Conservation (phyloP, 2,888 invertebrate genomes). For the Drosophila rellima region DNA sequence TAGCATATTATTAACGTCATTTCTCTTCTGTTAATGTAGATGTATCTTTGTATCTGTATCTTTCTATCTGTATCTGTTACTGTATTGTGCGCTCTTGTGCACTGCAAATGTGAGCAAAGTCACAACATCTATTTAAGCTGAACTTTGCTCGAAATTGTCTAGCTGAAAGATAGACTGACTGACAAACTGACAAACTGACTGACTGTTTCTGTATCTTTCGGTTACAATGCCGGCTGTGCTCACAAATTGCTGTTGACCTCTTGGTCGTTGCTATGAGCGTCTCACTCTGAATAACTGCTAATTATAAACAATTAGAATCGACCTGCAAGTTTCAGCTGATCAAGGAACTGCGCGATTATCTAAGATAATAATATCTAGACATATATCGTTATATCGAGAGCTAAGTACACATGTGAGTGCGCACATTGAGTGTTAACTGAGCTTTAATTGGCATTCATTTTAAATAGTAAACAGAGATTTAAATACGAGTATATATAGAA, state of each 20-base stretch:
- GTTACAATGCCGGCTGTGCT: conserved; percentile 34
- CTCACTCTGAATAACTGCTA: conserved; percentile 30
- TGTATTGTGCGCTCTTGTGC: conserved; percentile 38
- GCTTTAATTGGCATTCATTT: conserved; percentile 18
- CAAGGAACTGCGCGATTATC: conserved; percentile 29
- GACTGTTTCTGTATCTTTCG: conserved; percentile 3
- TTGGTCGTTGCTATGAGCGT: conserved; percentile 41
- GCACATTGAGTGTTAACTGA: conserved; percentile 19
- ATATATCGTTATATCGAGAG: conserved; percentile 21
- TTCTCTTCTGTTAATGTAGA: conserved; percentile 12
- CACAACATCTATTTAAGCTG: conserved; percentile 63
- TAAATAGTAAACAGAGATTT: conserved; percentile 11
- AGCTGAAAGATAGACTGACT: conserved; percentile 11
- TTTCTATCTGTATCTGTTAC: conserved; percentile 4
- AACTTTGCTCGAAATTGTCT: conserved; percentile 70
- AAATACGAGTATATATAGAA: conserved; percentile 2
- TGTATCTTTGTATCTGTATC: conserved; percentile 20
- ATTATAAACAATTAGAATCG: conserved; percentile 46
- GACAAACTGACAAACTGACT: conserved; percentile 19
- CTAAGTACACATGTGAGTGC: conserved; percentile 6
- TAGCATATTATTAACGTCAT: conserved; percentile 47
- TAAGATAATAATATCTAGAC: conserved; percentile 12
- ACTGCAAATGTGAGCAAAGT: conserved; percentile 61
- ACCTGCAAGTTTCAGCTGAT: conserved; percentile 11
- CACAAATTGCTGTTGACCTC: conserved; percentile 65